Evolutionary conservation across 2,888 invertebrate genomes (phyloP), one percentile per base, ranked within the genome.

Genomic region (Nipponacmea schrenckii): DNA sequence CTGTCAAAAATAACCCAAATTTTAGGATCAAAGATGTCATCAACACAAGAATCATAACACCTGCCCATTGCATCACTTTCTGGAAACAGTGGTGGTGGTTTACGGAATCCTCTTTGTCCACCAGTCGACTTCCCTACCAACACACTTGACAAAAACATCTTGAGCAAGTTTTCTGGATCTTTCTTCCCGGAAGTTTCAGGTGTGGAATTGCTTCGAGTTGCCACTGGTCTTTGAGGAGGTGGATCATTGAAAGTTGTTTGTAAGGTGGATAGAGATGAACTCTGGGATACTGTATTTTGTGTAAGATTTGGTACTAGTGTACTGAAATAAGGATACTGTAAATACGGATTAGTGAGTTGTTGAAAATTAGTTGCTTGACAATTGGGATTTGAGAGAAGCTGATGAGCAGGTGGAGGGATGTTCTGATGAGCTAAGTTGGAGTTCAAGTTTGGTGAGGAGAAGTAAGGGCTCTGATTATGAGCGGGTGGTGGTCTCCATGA

Each of bases 1-100:
- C 80, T 83, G 73, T 87, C 87, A 81, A 87, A 87, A 69, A 87
- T 83, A 39, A 87, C 87, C 79, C 81, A 86, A 31, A 87, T 85
- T 63, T 83, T 81, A 0, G 87, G 87, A 62, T 80, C 76, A 44
- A 74, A 76, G 56, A 82, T 79, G 69, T 85, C 79, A 74, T 87
- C 87, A 4, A 87, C 87, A 78, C 86, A 87, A 0, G 86, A 84
- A 74, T 87, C 86, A 70, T 83, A 87, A 67, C 83, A 83, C 64
- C 81, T 82, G 2, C 85, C 87, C 70, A 81, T 83, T 1, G 84
- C 85, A 63, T 84, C 82, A 7, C 73, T 73, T 24, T 79, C 77
- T 14, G 80, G 77, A 63, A 78, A 76, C 45, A 85, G 75, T 12
- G 85, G 81, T 8, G 85, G 81, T 2, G 87, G 87, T 70, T 84